Evolutionary conservation across 2,113 vertebrate species (phyloP).

Genomic region (Barnardius zonarius): DNA sequence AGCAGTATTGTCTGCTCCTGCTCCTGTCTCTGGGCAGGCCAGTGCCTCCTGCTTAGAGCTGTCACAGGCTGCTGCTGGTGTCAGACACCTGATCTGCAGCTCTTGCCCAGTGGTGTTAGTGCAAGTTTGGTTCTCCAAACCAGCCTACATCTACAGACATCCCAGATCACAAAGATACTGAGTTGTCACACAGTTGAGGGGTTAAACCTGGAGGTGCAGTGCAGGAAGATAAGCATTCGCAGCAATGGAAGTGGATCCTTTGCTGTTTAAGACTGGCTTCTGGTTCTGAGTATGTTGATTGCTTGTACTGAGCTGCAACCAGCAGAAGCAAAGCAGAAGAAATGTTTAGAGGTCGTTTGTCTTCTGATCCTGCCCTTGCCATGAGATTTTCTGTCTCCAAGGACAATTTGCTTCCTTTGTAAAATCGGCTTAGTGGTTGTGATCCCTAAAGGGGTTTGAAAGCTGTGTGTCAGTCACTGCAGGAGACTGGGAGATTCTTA

Average conservation of each 20-base stretch:
- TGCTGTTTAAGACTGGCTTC: background rate
- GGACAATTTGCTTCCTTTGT: constrained; percentile 18
- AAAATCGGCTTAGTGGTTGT: constrained; percentile 31
- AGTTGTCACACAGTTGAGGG: background rate
- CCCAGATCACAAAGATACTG: background rate
- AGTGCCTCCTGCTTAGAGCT: background rate
- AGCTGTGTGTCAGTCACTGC: constrained; percentile 18
- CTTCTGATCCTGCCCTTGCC: constrained; percentile 45
- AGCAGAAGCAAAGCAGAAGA: background rate
- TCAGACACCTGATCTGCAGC: background rate
- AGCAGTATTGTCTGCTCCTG: background rate
- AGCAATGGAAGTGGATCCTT: background rate
- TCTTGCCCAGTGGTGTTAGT: background rate
- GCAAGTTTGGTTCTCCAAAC: background rate
- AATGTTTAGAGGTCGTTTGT: constrained; percentile 17
- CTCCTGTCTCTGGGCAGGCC: background rate
- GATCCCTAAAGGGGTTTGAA: constrained; percentile 21
- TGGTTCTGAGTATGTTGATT: background rate
- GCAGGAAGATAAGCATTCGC: background rate
- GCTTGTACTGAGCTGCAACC: background rate
- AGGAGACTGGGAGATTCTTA: background rate
- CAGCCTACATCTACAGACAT: background rate
- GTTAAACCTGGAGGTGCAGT: background rate
- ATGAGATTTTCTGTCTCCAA: background rate
- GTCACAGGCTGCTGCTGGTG: background rate